Percentiles rank a stretch among this genome's conserved stretches.
Evolutionary conservation across 2,113 vertebrate genomes (phyloP).

Genomic region (Nyctereutes procyonoides): DNA sequence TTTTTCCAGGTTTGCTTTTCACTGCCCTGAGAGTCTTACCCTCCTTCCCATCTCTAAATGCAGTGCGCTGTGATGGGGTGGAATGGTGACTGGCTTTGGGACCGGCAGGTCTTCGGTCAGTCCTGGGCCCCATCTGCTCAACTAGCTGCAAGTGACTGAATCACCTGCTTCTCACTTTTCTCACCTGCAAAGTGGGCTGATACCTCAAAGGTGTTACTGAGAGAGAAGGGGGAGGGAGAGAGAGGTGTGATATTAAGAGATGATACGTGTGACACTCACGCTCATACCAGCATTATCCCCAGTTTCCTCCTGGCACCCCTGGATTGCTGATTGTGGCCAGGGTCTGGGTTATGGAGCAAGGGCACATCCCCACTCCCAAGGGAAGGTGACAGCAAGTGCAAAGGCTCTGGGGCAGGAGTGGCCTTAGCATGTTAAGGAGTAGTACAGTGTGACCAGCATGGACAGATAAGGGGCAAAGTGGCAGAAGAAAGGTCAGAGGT

Average conservation of each 20-base stretch:
- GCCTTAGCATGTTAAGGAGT: neutral
- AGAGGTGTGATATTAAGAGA: neutral
- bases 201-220: neutral
- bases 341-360: neutral
- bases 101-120: neutral
- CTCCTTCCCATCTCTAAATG: neutral
- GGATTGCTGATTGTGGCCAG: neutral
- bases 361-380: neutral
- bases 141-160: neutral
- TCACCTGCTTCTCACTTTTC: neutral
- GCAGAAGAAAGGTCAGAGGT: neutral
- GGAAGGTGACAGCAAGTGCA: neutral
- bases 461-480: neutral
- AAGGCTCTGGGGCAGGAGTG: neutral
- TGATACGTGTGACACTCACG: no score
- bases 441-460: neutral
- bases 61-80: neutral
- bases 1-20: neutral
- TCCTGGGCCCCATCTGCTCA: accelerated
- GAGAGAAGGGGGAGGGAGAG: neutral
- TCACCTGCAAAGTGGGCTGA: no score
- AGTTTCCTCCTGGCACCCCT: neutral
- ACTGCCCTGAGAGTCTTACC: neutral
- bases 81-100: neutral
- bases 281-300: neutral